Base-by-base conservation (phyloP, 1,140 invertebrate species). In the Sitobion miscanthi region DNA sequence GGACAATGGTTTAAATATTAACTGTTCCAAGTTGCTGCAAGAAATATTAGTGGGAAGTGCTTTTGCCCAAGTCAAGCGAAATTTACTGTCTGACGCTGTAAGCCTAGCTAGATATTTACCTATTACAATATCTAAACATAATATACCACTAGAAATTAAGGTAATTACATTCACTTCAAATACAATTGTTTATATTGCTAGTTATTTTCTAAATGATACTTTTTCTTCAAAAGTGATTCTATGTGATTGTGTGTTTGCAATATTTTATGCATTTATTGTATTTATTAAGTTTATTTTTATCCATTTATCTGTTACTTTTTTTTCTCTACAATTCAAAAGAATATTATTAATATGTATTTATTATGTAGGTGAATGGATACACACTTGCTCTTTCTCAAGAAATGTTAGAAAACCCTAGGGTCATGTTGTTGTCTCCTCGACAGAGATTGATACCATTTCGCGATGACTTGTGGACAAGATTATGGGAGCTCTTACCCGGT, bases 371-470 rank as follows among this genome's bases (percentile, higher is more conserved):
- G 9, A 93, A 92, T 91, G 90, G 89, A 77, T 88, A 93, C 35
- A 85, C 52, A 42, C 83, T 93, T 38, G 86, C 86, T 7, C 49
- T 94, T 25, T 83, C 86, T 52, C 92, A 97, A 94, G 97, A 97
- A 95, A 96, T 96, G 91, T 95, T 98, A 47, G 97, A 97, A 96
- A 97, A 98, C 94, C 97, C 97, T 35, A 96, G 96, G 11, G 97
- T 97, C 94, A 98, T 98, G 96, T 95, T 98, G 38, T 95, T 98
- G 47, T 97, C 97, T 1, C 97, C 97, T 3, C 96, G 97, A 87
- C 97, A 98, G 94, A 96, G 98, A 91, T 95, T 98, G 42, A 96
- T 97, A 49, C 97, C 97, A 89, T 98, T 98, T 95, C 95, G 97
- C 93, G 96, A 96, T 86, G 98, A 98, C 95, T 96, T 98, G 87